Evolutionary conservation across 2,888 invertebrate genomes (phyloP), one percentile per base, ranked within the genome.

Genomic region (Eristalis intricaria): DNA sequence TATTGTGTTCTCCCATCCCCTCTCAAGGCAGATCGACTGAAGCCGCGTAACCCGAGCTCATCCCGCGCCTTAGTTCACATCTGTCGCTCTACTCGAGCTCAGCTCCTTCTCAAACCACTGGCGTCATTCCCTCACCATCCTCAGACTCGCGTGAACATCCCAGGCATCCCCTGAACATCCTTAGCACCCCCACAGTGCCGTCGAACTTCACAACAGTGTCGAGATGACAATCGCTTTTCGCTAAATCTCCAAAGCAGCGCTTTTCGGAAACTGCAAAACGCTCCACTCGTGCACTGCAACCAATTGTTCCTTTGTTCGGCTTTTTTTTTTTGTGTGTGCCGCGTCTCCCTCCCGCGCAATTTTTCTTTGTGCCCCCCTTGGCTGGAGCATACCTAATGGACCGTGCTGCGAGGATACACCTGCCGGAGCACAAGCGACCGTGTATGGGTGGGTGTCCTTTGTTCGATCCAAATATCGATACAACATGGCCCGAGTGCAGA

Each of bases 401-500:
- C 19, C 19, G 50, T 50, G 50, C n/a, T 50, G 19, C 19, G 50
- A 50, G 8, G 50, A 50, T 50, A 50, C 50, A 50, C 50, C 50
- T 50, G 50, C 50, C 50, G 50, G 19, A 19, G 50, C 50, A 19
- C 19, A 19, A 8, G 19, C 43, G n/a, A 43, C 43, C 1, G n/a
- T n/a, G n/a, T 15, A n/a, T 5, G 1, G n/a, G 1, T 32, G 32
- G 4, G 32, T 32, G 50, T 50, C 50, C 50, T 50, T 50, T 50
- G 50, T 50, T 50, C 50, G 50, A 8, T 76, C 8, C 50, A 19
- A 50, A 50, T 50, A 50, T 50, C 50, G 50, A 19, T 50, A 50
- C 50, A 50, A 19, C 19, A 19, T 77, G 83, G 66, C 74, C 83
- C 86, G 40, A 65, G 58, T 40, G 56, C 60, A 60, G n/a, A 4